Percentiles rank a stretch among this genome's conserved stretches.
These are phyloP conservation scores for Micropterix aruncella DNA, from an alignment of 2,888 invertebrate genomes.

Conservation along the genomic window DNA sequence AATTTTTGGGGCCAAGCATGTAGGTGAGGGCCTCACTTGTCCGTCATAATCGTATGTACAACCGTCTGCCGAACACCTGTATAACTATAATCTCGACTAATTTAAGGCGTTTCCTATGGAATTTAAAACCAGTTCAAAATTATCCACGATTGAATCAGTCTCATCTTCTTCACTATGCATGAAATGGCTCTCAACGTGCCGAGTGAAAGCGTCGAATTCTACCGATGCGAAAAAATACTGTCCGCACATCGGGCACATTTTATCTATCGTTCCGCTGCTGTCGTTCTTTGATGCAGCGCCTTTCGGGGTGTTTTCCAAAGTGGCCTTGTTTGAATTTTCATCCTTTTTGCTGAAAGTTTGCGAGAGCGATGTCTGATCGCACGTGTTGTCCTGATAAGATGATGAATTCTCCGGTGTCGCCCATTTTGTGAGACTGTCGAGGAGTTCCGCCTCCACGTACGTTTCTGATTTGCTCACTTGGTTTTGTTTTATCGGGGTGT, in stretches of 20 bases:
- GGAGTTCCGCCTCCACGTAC: constrained; percentile 35
- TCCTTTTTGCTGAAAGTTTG: background rate
- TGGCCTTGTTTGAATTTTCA: background rate
- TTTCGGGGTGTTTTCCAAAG: background rate
- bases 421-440: constrained; percentile 32
- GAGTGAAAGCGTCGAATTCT: constrained; percentile 49
- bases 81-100: constrained; percentile 4
- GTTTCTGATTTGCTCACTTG: background rate
- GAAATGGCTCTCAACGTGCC: constrained; percentile 69
- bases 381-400: constrained; percentile 24
- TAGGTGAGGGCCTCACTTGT: too few relatives aligned
- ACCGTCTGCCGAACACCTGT: too few relatives aligned
- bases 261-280: constrained; percentile 19
- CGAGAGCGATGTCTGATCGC: constrained; percentile 13
- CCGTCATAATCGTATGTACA: too few relatives aligned
- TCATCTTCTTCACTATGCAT: constrained; percentile 42
- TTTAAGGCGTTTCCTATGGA: constrained; percentile 19
- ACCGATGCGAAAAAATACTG: constrained; percentile 41
- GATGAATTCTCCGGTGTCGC: constrained; percentile 32
- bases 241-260: constrained; percentile 67
- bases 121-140: constrained; percentile 34
- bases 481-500: background rate
- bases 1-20: too few relatives aligned
- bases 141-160: constrained; percentile 34
- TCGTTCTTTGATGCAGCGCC: background rate